These are phyloP conservation scores for Caenorhabditis latens DNA, from an alignment of 1,140 invertebrate species.

Conservation along the genomic window DNA sequence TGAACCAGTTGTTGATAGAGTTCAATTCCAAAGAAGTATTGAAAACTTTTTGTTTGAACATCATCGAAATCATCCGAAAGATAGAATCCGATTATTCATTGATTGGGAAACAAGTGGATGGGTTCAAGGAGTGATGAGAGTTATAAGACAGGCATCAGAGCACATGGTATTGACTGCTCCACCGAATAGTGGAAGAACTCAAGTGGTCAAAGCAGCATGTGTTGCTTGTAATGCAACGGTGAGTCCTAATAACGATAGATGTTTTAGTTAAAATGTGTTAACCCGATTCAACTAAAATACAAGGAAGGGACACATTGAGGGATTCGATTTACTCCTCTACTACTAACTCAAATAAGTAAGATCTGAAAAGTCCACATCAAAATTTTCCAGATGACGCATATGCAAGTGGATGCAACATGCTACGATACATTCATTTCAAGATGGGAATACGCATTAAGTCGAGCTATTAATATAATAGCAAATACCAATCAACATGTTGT, in stretches of 20 bases:
- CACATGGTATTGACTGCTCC: conserved; percentile 12
- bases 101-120: conserved; percentile 43
- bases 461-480: conserved; percentile 6
- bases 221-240: conserved; percentile 53
- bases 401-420: conserved; percentile 21
- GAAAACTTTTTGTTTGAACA: conserved; percentile 59
- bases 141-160: conserved; percentile 49
- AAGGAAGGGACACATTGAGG: too few relatives aligned
- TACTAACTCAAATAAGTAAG: too few relatives aligned
- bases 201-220: conserved; percentile 41
- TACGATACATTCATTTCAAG: conserved; percentile 51
- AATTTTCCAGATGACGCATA: conserved; percentile 34
- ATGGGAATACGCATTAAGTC: conserved; percentile 54
- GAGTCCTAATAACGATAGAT: not conserved
- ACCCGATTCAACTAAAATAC: too few relatives aligned
- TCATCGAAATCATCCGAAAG: conserved; percentile 57
- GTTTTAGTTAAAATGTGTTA: too few relatives aligned
- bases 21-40: conserved; percentile 47
- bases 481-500: conserved; percentile 53
- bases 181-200: conserved; percentile 44
- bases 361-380: not conserved
- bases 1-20: conserved; percentile 50
- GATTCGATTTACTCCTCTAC: too few relatives aligned
- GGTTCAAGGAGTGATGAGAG: conserved; percentile 51
- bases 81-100: conserved; percentile 39